A percentile compares a stretch with the other conserved stretches of the same genome.
Evolutionary conservation across 2,797 vertebrate species (phyloP).

Genomic region (Dicrostonyx torquatus): DNA sequence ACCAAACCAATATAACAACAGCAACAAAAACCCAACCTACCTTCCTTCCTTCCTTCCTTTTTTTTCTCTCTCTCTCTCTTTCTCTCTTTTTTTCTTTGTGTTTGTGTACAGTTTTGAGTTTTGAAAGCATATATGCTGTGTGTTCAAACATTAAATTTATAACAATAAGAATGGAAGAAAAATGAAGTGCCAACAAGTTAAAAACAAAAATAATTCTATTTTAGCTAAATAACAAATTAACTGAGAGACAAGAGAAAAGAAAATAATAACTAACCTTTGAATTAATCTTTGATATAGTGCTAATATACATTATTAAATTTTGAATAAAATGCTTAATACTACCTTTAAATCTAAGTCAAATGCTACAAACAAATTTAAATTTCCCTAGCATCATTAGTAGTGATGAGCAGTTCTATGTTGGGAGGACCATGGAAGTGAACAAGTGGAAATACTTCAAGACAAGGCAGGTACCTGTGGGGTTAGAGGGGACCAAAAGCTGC

Average conservation of each 20-base stretch:
- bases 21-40: background rate
- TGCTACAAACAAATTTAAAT: background rate
- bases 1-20: background rate
- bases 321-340: background rate
- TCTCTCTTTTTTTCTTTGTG: background rate
- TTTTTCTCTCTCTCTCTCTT: no score
- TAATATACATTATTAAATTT: background rate
- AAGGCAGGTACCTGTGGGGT: background rate
- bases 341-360: background rate
- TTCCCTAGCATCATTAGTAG: background rate
- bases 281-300: background rate
- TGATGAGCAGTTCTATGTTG: background rate
- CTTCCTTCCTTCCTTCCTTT: no score
- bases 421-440: background rate
- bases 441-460: background rate
- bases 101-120: background rate
- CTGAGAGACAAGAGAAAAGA: background rate
- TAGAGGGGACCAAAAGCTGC: background rate
- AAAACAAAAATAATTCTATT: background rate
- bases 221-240: background rate
- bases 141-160: background rate
- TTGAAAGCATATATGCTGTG: background rate
- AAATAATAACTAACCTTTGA: background rate
- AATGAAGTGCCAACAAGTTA: background rate
- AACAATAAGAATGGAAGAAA: background rate